Evolutionary conservation across 2,113 vertebrate species (phyloP), one percentile per base, ranked within the genome.

Genomic region (Erinaceus europaeus): DNA sequence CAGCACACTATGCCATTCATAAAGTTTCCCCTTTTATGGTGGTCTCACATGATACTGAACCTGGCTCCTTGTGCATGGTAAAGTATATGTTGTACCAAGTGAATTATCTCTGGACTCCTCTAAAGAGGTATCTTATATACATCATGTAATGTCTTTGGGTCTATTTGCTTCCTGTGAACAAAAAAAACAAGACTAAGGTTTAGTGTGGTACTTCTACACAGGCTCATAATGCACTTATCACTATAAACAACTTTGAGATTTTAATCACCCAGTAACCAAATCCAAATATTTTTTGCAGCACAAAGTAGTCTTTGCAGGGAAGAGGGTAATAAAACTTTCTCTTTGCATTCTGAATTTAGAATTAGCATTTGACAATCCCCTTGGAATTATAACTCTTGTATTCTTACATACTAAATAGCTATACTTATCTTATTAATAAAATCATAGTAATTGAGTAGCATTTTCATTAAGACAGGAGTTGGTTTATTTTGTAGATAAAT

Each of bases 311-410:
- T 91, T 94, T 74, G 48, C 25, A 90, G 59, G 46, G 65, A 94
- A 94, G 91, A 93, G 78, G 76, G 81, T 84, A 71, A 81, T 87
- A 84, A 93, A 93, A 85, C 50, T 95, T 96, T 93, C 90, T 71
- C 67, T 86, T 95, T 86, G 88, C 89, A 84, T 94, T 94, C 92
- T 96, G 74, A 95, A 94, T 93, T 85, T 91, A 92, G 90, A 95
- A 96, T 95, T 65, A 95, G 88, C 84, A 44, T 92, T 94, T 94
- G 93, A 95, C 88, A 95, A 90, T 94, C 92, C 95, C 95, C 90
- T 94, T 94, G 93, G 93, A 96, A 95, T 97, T 95, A 89, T 90
- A 95, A 95, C 94, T 95, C 94, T 82, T 95, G 89, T 69, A 90
- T 95, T 96, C 92, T 94, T 95, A 96, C 91, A 91, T 91, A 95